Percentiles rank a stretch among this genome's conserved stretches.
Conservation (phyloP, 2,113 vertebrate genomes). For the Crotalus horridus region DNA sequence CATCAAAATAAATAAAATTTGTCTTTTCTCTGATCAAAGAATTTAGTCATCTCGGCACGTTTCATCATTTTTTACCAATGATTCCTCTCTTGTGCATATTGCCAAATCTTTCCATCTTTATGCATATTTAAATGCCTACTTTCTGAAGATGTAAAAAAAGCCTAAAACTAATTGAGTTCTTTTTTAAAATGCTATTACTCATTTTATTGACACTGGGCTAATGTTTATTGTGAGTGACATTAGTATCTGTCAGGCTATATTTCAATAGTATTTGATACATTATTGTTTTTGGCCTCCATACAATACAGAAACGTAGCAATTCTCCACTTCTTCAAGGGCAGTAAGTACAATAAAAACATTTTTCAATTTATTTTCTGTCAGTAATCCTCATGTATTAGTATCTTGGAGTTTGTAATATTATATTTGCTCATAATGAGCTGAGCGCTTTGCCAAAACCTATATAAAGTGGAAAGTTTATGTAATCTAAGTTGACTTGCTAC, state of each 20-base stretch:
- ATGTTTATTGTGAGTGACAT: background rate
- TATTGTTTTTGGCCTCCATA: background rate
- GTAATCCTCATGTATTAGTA: rapidly evolving
- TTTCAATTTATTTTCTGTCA: conserved; percentile 12
- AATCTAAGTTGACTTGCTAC: background rate
- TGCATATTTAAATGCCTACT: background rate
- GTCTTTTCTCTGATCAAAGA: background rate
- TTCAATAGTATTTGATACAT: background rate
- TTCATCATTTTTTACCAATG: background rate
- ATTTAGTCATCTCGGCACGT: background rate
- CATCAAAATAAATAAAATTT: background rate
- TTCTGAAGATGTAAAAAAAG: background rate
- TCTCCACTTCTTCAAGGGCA: conserved; percentile 1
- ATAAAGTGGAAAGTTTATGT: background rate
- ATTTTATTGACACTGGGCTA: background rate
- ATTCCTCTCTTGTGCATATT: background rate
- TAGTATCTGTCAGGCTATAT: rapidly evolving
- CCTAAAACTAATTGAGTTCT: background rate
- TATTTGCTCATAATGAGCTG: background rate
- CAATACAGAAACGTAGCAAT: background rate
- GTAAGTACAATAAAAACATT: background rate
- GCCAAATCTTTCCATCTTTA: background rate
- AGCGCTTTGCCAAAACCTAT: conserved; percentile 8
- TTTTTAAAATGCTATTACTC: background rate
- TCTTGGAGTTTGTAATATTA: background rate